Evolutionary conservation across 1,140 invertebrate species (phyloP), one percentile per base, ranked within the genome.

Genomic region (Zaprionus kolodkinae): DNA sequence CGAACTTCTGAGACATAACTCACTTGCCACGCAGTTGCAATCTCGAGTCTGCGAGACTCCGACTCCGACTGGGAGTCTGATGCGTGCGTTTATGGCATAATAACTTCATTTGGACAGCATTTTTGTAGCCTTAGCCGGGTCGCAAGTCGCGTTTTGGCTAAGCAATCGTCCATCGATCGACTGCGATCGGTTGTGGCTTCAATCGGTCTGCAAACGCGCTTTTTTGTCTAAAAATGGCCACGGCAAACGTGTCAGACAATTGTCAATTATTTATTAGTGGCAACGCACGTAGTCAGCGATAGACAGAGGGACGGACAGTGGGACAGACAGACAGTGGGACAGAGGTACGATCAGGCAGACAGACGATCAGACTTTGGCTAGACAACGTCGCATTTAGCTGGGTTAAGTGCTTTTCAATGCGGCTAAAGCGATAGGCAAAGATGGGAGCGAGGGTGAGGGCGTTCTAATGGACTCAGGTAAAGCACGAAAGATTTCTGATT

Each of bases 21-120:
- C 84, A 87, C 84, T 88, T 79, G 70, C 50, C 63, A 48, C 71
- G 54, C 72, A 60, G 66, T 70, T 57, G 72, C 57, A 67, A 21
- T 38, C 54, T 11, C 30, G n/a, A 76, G 40, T 61, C 38, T 91
- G 87, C 87, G 80, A 72, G 25, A 35, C 21, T 43, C 12, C 36
- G 48, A 43, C 59, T n/a, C 11, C 30, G 15, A 11, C 74, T 56
- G 4, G 3, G 52, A 76, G 54, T 66, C 79, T 84, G 81, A 88
- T 91, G 88, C 81, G 88, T 91, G 88, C 88, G 83, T 79, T 91
- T 91, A 91, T 91, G 88, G 88, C 87, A 91, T 91, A 91, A 91
- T 91, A 91, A 91, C 88, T 91, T 91, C 88, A 91, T 91, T 91
- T 91, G 81, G 88, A 79, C 84, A 76, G 71, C 84, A 75, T 87